Evolutionary conservation across 2,888 invertebrate species (phyloP), one percentile per base, ranked within the genome.

Genomic region (Stenchaetothrips biformis): DNA sequence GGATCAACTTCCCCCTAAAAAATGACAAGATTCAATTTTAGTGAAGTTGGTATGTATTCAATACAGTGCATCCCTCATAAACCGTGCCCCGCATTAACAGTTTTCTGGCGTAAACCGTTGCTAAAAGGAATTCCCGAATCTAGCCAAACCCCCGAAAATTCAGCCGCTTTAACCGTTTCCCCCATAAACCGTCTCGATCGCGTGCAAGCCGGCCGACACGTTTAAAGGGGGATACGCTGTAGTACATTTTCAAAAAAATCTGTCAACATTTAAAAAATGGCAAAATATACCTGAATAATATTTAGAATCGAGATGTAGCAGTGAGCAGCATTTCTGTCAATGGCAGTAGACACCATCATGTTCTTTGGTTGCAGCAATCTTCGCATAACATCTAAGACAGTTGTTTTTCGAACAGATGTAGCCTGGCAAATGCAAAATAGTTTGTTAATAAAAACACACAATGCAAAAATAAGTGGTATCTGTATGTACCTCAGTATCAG

Each of bases 311-410:
- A 97, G 85, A 99, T 96, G 87, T 98, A 98, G 86, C 98, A 98
- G 88, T 96, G 95, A 79, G 93, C 92, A 81, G 94, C 93, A 82
- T 92, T 93, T 84, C 97, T 91, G 86, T 98, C 97, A 18, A 94
- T 92, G 49, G 95, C 94, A 6, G 97, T 95, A 0, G 98, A 98
- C 7, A 99, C 98, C 98, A 99, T 99, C 98, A 99, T 98, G 87
- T 99, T 99, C 89, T 98, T 98, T 7, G 99, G 98, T 87, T 99
- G 98, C 80, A 99, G 88, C 80, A 99, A 89, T 81, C 99, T 90
- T 83, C 99, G 91, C 98, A 99, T 99, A 47, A 99, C 98, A 87
- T 99, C 99, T 83, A 98, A 88, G 0, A 99, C 99, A 25, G 98
- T 98, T 0, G 99, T 99, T 89, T 97, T 98, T 48, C 98, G 90